A percentile compares a stretch with the other conserved stretches of the same genome.
phyloP scores from a whole-genome alignment of 1,140 invertebrate genomes.

The Diabrotica undecimpunctata region DNA sequence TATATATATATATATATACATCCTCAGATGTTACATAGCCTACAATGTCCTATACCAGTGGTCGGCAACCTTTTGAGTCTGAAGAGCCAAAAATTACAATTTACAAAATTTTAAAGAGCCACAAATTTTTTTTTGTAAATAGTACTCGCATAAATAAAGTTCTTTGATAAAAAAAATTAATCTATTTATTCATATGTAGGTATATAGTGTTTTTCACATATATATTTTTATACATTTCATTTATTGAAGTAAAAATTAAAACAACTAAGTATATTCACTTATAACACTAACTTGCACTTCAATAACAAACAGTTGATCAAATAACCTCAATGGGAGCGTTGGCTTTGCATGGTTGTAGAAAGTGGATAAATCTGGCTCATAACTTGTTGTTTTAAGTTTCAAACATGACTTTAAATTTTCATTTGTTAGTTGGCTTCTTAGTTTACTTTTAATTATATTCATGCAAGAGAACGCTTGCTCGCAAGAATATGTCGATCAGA shows the following conservation, averaged over 20 bases:
- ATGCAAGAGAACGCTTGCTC: no score
- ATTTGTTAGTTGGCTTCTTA: no score
- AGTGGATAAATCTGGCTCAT: constrained; percentile 30
- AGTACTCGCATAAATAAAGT: no score
- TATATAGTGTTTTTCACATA: background rate
- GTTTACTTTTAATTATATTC: no score
- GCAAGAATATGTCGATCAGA: background rate
- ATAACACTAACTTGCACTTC: background rate
- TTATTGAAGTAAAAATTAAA: background rate
- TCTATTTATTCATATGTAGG: background rate
- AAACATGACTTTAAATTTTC: no score
- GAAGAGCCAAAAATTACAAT: constrained; percentile 13
- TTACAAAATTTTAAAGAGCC: no score
- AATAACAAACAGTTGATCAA: background rate
- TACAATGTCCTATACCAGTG: no score
- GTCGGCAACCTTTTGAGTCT: constrained; percentile 15
- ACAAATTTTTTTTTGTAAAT: no score
- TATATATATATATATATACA: no score
- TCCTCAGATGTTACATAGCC: no score
- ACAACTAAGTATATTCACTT: background rate
- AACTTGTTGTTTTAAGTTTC: no score
- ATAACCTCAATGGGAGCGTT: constrained; percentile 13
- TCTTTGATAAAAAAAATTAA: constrained; percentile 10
- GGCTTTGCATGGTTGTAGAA: constrained; percentile 32
- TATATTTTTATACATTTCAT: background rate